Base-by-base conservation (phyloP, 2,888 invertebrate genomes). In the Ceratothoa steindachneri region DNA sequence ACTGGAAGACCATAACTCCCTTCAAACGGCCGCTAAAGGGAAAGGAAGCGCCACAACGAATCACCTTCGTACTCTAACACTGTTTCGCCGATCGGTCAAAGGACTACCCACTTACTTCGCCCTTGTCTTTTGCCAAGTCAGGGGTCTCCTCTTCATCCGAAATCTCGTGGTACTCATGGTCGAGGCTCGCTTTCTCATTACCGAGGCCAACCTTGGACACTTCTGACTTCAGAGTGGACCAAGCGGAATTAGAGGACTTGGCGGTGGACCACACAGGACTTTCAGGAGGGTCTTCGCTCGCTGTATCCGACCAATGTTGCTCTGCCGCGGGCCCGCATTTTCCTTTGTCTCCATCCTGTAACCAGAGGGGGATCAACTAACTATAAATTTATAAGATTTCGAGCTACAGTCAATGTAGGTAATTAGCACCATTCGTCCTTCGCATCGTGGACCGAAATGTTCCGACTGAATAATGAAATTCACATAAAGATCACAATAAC, bases 151-250 rank as follows among this genome's bases (percentile, higher is more conserved):
- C 92, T 82, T 92, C 91, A 83, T 92, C 92, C 73, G 91, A 91
- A 80, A 92, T 92, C 85, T 92, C 92, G 83, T 92, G 92, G 82
- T 92, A 92, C 82, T 92, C 92, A 82, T 92, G 92, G 82, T 89
- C 89, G 82, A 83, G 80, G n/a, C 71, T 73, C 53, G 66, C 30
- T 22, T 67, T 30, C 3, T 67, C 67, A 67, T 9, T 19, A n/a
- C n/a, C 22, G 9, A 15, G 67, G 4, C 60, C 30, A 7, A 22
- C 12, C 2, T 30, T 71, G 1, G 55, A 52, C 24, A 15, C 41
- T 27, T 69, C 60, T 69, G 30, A 69, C 77, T 71, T 73, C 71
- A 30, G 72, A 69, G 71, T 64, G 52, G 66, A 55, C 22, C 64
- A 70, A 1, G 77, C 12, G 73, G 67, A 22, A 55, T 27, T 69